phyloP scores from a whole-genome alignment of 2,888 invertebrate genomes.

The Ichneumon xanthorius region DNA sequence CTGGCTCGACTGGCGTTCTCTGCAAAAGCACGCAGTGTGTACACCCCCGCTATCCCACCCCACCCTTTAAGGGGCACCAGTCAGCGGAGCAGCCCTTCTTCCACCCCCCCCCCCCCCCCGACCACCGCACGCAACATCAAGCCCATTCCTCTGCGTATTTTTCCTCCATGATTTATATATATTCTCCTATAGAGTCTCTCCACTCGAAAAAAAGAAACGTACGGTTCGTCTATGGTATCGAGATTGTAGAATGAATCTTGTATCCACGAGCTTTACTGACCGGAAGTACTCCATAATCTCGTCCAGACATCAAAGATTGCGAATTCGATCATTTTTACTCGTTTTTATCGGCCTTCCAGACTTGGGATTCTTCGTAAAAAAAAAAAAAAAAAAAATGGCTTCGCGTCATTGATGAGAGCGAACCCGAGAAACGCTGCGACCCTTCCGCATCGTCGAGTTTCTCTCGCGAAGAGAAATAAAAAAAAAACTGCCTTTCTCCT shows the following conservation, averaged over 20 bases:
- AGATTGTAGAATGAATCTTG: not conserved
- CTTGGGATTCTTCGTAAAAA: not conserved
- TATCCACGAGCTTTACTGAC: not conserved
- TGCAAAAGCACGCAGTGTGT: slow-evolving; percentile 41
- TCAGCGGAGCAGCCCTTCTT: slow-evolving; percentile 73
- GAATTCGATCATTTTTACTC: not conserved
- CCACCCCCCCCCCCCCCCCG: slow-evolving; percentile 73
- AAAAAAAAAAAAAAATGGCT: not conserved
- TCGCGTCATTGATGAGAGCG: not conserved
- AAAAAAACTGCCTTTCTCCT: slow-evolving; percentile 1
- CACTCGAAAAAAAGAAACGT: slow-evolving; percentile 9
- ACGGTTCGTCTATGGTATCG: slow-evolving; percentile 9
- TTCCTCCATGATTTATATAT: slow-evolving; percentile 59
- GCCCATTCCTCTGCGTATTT: slow-evolving; percentile 78
- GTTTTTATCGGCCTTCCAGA: not conserved
- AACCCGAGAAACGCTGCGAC: not conserved
- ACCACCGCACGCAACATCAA: slow-evolving; percentile 80
- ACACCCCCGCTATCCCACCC: slow-evolving; percentile 28
- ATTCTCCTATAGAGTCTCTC: slow-evolving; percentile 5
- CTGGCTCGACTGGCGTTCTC: slow-evolving; percentile 59
- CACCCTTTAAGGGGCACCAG: slow-evolving; percentile 49
- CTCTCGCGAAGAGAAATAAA: not conserved
- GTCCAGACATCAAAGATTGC: not conserved
- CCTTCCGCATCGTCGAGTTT: not conserved
- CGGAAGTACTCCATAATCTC: not conserved